Percentiles rank a stretch among this genome's conserved stretches.
Evolutionary conservation across 2,888 invertebrate genomes (phyloP).

Genomic region (Rapana venosa): DNA sequence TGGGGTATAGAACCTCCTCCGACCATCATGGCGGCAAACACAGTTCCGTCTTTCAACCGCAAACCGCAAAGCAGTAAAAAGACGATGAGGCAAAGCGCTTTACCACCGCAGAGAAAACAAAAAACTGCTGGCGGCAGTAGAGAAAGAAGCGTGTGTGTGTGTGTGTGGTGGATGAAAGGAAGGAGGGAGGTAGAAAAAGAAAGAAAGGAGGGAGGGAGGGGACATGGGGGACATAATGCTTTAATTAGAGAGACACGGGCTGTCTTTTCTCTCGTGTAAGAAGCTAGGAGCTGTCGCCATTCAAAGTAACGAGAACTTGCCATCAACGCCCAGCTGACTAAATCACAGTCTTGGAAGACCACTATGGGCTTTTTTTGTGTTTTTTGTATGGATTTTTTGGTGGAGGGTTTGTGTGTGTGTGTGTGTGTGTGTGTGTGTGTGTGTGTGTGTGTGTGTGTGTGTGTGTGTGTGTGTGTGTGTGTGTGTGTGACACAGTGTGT

Average conservation of each 20-base stretch:
- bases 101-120: neutral
- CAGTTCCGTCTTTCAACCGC: slow-evolving; percentile 36
- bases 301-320: slow-evolving; percentile 19
- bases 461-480: neutral
- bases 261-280: slow-evolving; percentile 13
- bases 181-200: neutral
- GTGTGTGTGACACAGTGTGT: neutral
- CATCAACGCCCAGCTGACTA: slow-evolving; percentile 1
- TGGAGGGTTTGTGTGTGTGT: no score
- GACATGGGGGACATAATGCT: slow-evolving; percentile 32
- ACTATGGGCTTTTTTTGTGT: neutral
- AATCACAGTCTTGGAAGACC: neutral
- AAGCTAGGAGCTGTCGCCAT: slow-evolving; percentile 18
- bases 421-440: neutral
- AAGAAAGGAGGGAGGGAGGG: neutral
- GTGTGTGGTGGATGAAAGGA: neutral
- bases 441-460: neutral
- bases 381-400: neutral
- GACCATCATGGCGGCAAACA: neutral
- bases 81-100: slow-evolving; percentile 28
- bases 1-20: neutral
- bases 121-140: neutral
- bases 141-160: neutral
- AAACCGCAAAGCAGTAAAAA: slow-evolving; percentile 37
- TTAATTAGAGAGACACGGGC: slow-evolving; percentile 36